phyloP scores from a whole-genome alignment of 2,797 vertebrate species.

The Rhinella marina region DNA sequence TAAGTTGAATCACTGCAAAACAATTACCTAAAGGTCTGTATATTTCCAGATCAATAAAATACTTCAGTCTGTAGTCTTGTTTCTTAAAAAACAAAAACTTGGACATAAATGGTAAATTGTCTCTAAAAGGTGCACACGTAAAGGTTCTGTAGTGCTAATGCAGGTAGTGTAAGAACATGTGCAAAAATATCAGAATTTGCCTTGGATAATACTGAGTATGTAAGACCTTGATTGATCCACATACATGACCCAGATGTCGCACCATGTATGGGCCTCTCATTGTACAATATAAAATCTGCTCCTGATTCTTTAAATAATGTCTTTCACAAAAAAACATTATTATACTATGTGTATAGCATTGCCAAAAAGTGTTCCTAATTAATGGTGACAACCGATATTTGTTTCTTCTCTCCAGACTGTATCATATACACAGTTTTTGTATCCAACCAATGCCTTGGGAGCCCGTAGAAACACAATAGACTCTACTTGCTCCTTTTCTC shows the following conservation, averaged over 20 bases:
- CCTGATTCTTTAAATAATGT: background rate
- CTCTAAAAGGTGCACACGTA: background rate
- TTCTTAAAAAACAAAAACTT: background rate
- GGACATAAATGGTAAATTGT: no score
- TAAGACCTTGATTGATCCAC: background rate
- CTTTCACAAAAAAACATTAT: no score
- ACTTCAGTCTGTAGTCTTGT: background rate
- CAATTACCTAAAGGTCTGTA: background rate
- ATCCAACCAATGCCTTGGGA: constrained; percentile 94
- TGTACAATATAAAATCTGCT: background rate
- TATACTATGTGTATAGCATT: background rate
- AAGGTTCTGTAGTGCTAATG: no score
- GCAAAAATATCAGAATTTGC: background rate
- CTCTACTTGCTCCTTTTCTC: constrained; percentile 94
- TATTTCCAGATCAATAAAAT: background rate
- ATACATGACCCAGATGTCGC: background rate
- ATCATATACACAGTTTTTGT: constrained; percentile 96
- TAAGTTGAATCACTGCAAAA: no score
- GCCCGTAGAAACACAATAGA: constrained; percentile 94
- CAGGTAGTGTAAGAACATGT: background rate
- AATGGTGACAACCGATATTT: constrained; percentile 44
- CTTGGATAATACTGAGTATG: no score
- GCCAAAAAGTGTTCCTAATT: constrained; percentile 1
- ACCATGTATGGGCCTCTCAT: background rate
- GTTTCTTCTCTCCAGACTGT: constrained; percentile 82